Percentiles rank a stretch among this genome's conserved stretches.
Conservation (phyloP, 2,797 vertebrate genomes). For the Alca torda region DNA sequence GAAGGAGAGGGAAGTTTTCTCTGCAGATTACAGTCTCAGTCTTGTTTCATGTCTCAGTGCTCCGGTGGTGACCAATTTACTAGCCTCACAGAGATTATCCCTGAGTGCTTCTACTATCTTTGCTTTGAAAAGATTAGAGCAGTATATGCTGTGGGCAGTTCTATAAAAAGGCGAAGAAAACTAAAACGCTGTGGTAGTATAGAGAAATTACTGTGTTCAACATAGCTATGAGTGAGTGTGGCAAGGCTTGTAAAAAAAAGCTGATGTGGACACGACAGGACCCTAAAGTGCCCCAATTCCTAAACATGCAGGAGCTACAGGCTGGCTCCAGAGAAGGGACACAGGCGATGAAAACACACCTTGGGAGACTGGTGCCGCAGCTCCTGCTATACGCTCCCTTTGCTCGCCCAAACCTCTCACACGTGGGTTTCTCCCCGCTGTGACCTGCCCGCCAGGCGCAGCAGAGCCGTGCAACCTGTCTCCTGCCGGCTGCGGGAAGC, state of each 20-base stretch:
- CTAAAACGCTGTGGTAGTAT: neutral
- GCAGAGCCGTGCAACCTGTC: accelerated
- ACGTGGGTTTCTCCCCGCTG: accelerated
- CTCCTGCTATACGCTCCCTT: accelerated
- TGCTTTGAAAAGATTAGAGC: neutral
- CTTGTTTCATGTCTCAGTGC: neutral
- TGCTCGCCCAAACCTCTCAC: neutral
- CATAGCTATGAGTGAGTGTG: neutral
- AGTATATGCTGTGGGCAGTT: neutral
- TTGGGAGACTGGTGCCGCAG: accelerated
- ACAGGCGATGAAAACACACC: accelerated
- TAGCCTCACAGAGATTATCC: neutral
- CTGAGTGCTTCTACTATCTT: neutral
- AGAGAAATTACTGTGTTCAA: neutral
- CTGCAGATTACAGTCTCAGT: neutral
- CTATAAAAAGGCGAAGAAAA: neutral
- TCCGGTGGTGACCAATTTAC: neutral
- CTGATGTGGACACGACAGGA: neutral
- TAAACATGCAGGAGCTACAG: neutral
- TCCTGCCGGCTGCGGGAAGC: accelerated
- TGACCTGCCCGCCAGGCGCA: neutral
- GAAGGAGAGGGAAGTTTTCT: neutral
- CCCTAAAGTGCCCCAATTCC: neutral
- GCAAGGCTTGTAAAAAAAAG: neutral
- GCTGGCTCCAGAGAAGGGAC: neutral